Percentiles rank a stretch among this genome's conserved stretches.
Conservation (phyloP, 2,888 invertebrate species). For the Napeogenes inachia region DNA sequence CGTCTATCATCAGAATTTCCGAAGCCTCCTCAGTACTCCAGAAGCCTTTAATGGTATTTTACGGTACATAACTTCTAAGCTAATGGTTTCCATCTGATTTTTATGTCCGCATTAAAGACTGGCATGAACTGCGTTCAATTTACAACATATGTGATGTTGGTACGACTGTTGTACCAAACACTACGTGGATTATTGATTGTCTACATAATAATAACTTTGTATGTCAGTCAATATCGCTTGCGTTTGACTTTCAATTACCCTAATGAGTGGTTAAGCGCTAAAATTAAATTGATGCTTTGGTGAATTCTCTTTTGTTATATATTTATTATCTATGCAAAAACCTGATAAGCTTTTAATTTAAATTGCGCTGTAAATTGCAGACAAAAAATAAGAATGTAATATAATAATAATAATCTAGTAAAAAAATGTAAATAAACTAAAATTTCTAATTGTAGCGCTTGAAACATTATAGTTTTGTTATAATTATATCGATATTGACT, state of each 20-base stretch:
- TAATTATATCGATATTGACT: background rate
- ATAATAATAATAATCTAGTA: no score
- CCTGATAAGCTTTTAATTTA: background rate
- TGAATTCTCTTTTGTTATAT: slow-evolving; percentile 16
- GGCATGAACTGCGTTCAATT: slow-evolving; percentile 14
- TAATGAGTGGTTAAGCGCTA: slow-evolving; percentile 48
- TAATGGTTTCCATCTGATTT: slow-evolving; percentile 32
- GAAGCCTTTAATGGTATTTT: slow-evolving; percentile 31
- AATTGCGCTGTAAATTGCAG: no score
- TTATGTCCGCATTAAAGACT: slow-evolving; percentile 29
- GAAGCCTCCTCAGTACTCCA: slow-evolving; percentile 29
- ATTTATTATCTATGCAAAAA: slow-evolving; percentile 11
- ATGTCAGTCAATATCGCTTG: slow-evolving; percentile 32
- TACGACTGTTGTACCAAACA: no score
- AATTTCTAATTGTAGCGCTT: no score
- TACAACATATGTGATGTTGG: background rate
- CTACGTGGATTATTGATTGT: slow-evolving; percentile 14
- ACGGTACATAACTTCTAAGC: slow-evolving; percentile 32
- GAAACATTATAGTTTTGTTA: background rate
- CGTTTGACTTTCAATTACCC: slow-evolving; percentile 54
- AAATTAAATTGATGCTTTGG: slow-evolving; percentile 48
- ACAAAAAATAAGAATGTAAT: no score
- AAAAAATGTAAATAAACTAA: no score
- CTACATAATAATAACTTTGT: slow-evolving; percentile 19
- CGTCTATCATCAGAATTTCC: slow-evolving; percentile 30